Conservation (phyloP, 1,140 invertebrate species). For the Macrocentrus cingulum region DNA sequence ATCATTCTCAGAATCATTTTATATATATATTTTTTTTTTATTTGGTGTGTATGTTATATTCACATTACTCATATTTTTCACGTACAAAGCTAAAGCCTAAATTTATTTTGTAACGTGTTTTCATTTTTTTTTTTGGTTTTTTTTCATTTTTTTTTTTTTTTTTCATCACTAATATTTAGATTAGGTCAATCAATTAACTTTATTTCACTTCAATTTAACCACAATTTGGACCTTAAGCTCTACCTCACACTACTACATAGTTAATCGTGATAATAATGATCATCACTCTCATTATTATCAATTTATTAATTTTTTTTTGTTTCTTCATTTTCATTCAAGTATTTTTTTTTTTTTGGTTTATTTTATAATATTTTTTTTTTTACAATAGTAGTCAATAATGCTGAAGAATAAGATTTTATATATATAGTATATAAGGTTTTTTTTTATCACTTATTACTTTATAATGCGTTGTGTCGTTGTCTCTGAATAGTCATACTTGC, state of each 20-base stretch:
- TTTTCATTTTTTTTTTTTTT: conserved; percentile 22
- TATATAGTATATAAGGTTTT: neutral
- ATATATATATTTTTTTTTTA: conserved; percentile 28
- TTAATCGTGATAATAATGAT: conserved; percentile 32
- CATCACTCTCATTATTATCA: conserved; percentile 11
- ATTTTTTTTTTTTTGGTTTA: neutral
- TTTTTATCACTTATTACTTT: conserved; percentile 38
- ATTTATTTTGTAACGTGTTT: conserved; percentile 17
- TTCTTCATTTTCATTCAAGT: conserved; percentile 5
- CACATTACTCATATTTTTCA: conserved; percentile 28
- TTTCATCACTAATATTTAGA: neutral
- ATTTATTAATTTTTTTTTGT: neutral
- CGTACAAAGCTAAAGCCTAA: conserved; percentile 50
- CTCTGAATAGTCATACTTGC: conserved; percentile 53
- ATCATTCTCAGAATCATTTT: conserved; percentile 10
- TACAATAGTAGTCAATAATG: conserved; percentile 7
- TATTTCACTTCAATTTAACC: conserved; percentile 1
- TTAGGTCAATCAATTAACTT: conserved; percentile 7
- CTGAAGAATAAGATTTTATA: conserved; percentile 19
- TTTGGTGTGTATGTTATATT: too few relatives aligned
- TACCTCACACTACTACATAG: conserved; percentile 17
- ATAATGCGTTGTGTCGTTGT: conserved; percentile 59
- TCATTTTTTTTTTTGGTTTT: conserved; percentile 27
- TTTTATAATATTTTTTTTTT: neutral
- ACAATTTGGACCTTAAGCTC: conserved; percentile 16